Evolutionary conservation across 2,888 invertebrate species (phyloP).

Genomic region (Dioctria rufipes): DNA sequence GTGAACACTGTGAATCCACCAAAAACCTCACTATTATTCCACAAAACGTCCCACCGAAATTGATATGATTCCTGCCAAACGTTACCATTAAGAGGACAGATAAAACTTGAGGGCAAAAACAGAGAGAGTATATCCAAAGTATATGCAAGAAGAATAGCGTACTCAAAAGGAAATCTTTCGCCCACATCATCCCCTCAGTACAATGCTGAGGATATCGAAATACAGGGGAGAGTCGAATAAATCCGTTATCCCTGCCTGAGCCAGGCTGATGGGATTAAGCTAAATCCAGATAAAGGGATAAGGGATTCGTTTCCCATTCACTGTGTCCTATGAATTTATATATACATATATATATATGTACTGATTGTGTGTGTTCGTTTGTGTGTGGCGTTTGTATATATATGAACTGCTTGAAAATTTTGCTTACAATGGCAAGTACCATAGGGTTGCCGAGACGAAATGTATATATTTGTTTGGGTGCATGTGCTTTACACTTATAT

Average conservation of each 20-base stretch:
- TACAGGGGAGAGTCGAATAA: conserved; percentile 57
- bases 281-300: conserved; percentile 72
- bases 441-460: conserved; percentile 24
- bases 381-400: background rate
- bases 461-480: conserved; percentile 20
- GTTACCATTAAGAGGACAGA: conserved; percentile 48
- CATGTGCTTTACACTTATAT: conserved; percentile 16
- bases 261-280: conserved; percentile 71
- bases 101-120: conserved; percentile 37
- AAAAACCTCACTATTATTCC: conserved; percentile 40
- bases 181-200: conserved; percentile 39
- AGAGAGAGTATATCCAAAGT: background rate
- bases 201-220: conserved; percentile 36
- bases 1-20: conserved; percentile 3
- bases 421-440: conserved; percentile 35
- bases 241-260: conserved; percentile 64
- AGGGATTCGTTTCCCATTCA: conserved; percentile 65
- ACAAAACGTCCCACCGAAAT: conserved; percentile 32
- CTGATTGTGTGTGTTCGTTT: conserved; percentile 4
- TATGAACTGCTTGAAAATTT: conserved; percentile 29
- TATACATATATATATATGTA: background rate
- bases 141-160: conserved; percentile 4
- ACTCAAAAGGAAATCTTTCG: conserved; percentile 31
- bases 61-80: conserved; percentile 42
- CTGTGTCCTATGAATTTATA: background rate